Base-by-base conservation (phyloP, 1,140 invertebrate species). In the Drosophila bipectinata region DNA sequence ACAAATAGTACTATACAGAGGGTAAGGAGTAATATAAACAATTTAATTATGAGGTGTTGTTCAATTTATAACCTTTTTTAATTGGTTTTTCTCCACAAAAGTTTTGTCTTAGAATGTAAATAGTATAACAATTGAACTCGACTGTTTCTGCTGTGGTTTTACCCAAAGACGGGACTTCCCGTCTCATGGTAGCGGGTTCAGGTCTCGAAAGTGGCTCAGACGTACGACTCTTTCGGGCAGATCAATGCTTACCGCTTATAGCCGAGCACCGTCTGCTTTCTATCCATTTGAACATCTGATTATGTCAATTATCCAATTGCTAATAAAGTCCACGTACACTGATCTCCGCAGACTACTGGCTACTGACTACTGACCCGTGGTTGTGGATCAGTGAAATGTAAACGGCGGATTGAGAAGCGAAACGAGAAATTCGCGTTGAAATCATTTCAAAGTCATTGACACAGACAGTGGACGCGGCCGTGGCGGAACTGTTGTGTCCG, bases 401-500 rank as follows among this genome's bases (percentile, higher is more conserved):
- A 61, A 21, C 56, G 48, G 48, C 18, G 41, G 63, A 73, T 63
- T 59, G 67, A 58, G 63, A 60, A 66, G 58, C 58, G 66, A 85
- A 78, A 78, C 73, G 83, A 75, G 82, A 87, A 87, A 87, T 81
- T 87, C 57, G 64, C 82, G 73, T 68, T 83, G 62, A 78, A 83
- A 83, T 79, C 75, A 88, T 87, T 87, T 87, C 83, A 87, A 82
- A 88, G 83, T 87, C 83, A 87, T 83, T 87, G 83, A 88, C 83
- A 87, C 75, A 60, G 41, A 58, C 71, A 47, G 57, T 37, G 55
- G 49, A 41, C 34, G 24, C 51, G 5, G 26, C 0, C 0, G 26
- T 6, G 37, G 34, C 37, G 53, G 62, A 64, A 59, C 68, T 62
- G 68, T 72, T 47, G 44, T 76, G 74, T 67, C 61, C 60, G 53